Evolutionary conservation across 2,888 invertebrate species (phyloP).

Genomic region (Phaonia tiefii): DNA sequence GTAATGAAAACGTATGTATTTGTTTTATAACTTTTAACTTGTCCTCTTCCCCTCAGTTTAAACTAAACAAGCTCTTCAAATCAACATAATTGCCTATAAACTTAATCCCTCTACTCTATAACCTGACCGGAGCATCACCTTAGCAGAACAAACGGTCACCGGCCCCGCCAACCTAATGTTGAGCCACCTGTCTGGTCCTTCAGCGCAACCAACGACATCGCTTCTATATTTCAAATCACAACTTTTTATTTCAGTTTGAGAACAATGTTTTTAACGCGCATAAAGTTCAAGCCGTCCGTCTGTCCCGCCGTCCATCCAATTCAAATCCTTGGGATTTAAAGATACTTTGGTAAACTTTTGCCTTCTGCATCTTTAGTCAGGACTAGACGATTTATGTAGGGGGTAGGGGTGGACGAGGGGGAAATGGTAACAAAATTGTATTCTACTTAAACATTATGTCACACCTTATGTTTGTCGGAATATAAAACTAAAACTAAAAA

Average conservation of each 20-base stretch:
- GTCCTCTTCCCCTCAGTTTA: not conserved
- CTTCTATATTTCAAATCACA: conserved; percentile 25
- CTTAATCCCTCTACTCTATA: not conserved
- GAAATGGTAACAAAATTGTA: conserved; percentile 14
- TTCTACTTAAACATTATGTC: conserved; percentile 54
- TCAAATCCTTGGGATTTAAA: conserved; percentile 38
- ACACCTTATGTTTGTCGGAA: conserved; percentile 48
- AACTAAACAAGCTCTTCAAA: not conserved
- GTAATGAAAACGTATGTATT: too few relatives aligned
- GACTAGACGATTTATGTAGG: too few relatives aligned
- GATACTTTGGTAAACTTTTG: conserved; percentile 39
- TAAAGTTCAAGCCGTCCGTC: conserved; percentile 2
- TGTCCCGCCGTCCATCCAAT: conserved; percentile 1
- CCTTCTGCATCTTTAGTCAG: not conserved
- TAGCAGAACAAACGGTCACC: conserved; percentile 16
- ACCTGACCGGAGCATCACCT: too few relatives aligned
- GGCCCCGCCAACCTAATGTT: not conserved
- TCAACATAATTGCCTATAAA: conserved; percentile 29
- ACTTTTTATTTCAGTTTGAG: conserved; percentile 11
- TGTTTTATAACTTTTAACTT: too few relatives aligned
- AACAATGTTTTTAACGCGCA: conserved; percentile 26
- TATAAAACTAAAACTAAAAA: not conserved
- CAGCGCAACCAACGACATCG: not conserved
- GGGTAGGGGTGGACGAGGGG: not conserved
- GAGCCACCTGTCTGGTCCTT: conserved; percentile 13